Evolutionary conservation across 64 coral and sea anemone species (phyloP), one percentile per base, ranked within the genome.

Genomic region (Pocillopora damicornis): DNA sequence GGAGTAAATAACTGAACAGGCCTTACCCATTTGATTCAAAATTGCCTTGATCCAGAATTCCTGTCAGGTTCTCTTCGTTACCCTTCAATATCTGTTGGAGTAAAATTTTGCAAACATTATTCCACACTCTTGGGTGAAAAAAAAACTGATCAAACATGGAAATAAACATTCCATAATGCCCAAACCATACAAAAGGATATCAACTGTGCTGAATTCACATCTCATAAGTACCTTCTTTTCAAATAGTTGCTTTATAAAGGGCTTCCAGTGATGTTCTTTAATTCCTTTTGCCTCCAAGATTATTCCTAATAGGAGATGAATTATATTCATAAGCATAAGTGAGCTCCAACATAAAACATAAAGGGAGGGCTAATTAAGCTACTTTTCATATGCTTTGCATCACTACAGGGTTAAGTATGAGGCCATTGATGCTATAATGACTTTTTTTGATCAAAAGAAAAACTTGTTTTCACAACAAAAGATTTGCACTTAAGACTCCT

Each of bases 241-340:
- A 83, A 95, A 98, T 0, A 98, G 90, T 57, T 90, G 92, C 74
- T 95, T 90, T 35, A 98, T 74, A 80, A 92, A 98, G 4, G 79
- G 93, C 37, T 98, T 98, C 96, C 96, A 98, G 26, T 98, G 91
- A 88, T 98, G 96, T 74, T 98, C 93, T 59, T 94, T 99, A 14
- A 99, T 99, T 13, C 91, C 89, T 86, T 95, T 99, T 25, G 96
- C 96, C 90, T 99, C 96, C 45, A 94, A 82, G 4, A 92, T 79
- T 65, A 99, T 95, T 45, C 95, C 95, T 98, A 11, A 35, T 45
- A 37, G 88, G 51, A 61, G 15, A 88, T 16, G 16, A 37, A 58
- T 78, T 35, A 78, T 18, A 8, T 20, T 14, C 22, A 9, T 45
- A 2, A 78, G 23, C 1, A 20, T 22, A 68, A 30, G 30, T 30